Conservation (phyloP, 2,797 vertebrate genomes). For the Lepidocolaptes lacrymiger region DNA sequence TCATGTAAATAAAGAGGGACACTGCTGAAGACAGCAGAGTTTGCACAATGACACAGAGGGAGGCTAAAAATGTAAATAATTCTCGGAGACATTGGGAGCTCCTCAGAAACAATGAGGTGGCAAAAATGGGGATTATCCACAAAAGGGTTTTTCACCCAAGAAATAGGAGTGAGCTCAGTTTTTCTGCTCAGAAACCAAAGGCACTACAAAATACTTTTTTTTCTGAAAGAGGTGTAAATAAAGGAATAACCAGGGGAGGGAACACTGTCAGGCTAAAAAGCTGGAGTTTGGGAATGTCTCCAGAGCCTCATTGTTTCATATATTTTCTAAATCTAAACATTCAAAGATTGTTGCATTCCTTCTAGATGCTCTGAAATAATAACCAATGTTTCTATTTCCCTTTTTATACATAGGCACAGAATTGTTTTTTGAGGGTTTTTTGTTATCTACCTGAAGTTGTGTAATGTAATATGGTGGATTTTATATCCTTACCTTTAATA, state of each 20-base stretch:
- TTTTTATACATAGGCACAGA: background rate
- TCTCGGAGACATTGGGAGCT: background rate
- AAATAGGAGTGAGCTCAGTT: background rate
- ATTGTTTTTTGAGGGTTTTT: background rate
- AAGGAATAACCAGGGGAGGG: background rate
- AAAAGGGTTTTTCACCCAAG: background rate
- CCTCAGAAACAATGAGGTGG: background rate
- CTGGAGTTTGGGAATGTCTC: background rate
- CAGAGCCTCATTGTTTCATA: background rate
- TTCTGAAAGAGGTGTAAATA: background rate
- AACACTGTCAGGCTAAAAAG: background rate
- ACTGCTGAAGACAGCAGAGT: background rate
- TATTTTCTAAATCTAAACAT: background rate
- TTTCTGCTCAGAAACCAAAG: background rate
- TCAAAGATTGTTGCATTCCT: background rate
- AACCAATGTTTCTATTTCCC: background rate
- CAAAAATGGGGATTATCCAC: background rate
- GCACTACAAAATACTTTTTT: background rate
- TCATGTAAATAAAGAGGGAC: background rate
- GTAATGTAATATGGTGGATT: background rate
- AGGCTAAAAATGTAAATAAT: background rate
- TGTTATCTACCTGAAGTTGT: background rate
- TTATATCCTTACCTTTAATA: background rate
- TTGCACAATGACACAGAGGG: background rate
- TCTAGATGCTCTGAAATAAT: background rate